Evolutionary conservation across 2,113 vertebrate genomes (phyloP), one percentile per base, ranked within the genome.

Genomic region (Embiotoca jacksoni): DNA sequence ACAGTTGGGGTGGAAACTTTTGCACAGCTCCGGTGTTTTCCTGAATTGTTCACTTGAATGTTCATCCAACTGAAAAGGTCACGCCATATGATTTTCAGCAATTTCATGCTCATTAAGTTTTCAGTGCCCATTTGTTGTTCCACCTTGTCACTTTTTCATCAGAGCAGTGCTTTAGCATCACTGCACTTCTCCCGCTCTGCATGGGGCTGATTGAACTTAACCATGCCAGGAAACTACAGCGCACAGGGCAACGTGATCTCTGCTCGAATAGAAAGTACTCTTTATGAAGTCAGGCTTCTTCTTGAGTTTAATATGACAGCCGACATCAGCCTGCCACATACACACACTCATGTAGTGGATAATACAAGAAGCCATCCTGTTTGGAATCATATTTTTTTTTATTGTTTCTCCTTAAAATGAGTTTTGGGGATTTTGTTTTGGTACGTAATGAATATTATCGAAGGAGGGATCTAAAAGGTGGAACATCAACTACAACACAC

Each of bases 391-490:
- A 36, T 30, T 59, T 8, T 56, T 50, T 58, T n/a, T 89, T 82
- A 83, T 85, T 88, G 44, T 59, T 81, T 60, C 31, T 63, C 46
- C 46, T 46, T 47, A 61, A 11, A 82, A 47, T 11, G 13, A 71
- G 41, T 71, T 33, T n/a, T 13, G 50, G 39, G 41, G 23, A 23
- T 23, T 23, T 23, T 23, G 23, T 23, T 23, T 23, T 13, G 41
- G 7, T 76, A 80, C 64, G 23, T 23, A 23, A 23, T 23, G 23
- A 23, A 65, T 44, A 56, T 37, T 4, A 47, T 14, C 32, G 56
- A 16, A 72, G 8, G 36, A 55, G 69, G 53, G 60, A 75, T 11
- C 36, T 62, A n/a, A 23, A 23, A 72, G 30, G 37, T 41, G 73
- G 53, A 67, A 73, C 41, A 33, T 50, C 15, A 41, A 74, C 71